Conservation (phyloP, 2,888 invertebrate genomes). For the Leptinotarsa haldemani region DNA sequence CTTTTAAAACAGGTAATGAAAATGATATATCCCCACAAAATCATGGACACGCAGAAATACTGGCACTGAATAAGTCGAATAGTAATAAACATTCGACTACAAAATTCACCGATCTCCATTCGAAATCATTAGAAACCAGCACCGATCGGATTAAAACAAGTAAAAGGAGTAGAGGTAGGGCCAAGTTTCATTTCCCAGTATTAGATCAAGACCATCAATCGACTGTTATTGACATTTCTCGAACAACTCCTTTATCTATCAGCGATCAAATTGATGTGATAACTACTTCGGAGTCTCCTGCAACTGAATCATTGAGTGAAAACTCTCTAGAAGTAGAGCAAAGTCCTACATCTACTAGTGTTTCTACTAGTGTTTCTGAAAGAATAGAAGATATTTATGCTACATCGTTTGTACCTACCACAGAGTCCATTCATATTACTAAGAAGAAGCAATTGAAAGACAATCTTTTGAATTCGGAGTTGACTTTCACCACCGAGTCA, state of each 20-base stretch:
- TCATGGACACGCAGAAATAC: not conserved
- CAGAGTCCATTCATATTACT: slow-evolving; percentile 30
- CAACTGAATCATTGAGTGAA: slow-evolving; percentile 6
- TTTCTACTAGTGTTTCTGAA: not conserved
- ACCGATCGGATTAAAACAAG: not conserved
- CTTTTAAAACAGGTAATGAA: not conserved
- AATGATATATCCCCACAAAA: not conserved
- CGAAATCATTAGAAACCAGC: slow-evolving; percentile 5
- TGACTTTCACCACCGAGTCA: slow-evolving; percentile 27
- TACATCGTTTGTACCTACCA: slow-evolving; percentile 33
- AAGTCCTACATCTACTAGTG: not conserved
- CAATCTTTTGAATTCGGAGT: slow-evolving; percentile 24
- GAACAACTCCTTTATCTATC: not conserved
- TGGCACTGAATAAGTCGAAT: not conserved
- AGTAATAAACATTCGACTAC: not conserved
- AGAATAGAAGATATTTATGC: slow-evolving; percentile 29
- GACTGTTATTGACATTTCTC: not conserved
- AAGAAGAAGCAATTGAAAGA: slow-evolving; percentile 37
- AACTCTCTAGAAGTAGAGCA: not conserved
- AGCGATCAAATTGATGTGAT: not conserved
- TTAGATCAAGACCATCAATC: slow-evolving; percentile 5
- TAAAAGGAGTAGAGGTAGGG: slow-evolving; percentile 12
- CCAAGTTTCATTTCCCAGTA: not conserved
- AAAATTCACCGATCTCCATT: not conserved
- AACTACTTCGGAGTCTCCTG: not conserved